Evolutionary conservation across 2,888 invertebrate species (phyloP).

Genomic region (Itoplectis maculator): DNA sequence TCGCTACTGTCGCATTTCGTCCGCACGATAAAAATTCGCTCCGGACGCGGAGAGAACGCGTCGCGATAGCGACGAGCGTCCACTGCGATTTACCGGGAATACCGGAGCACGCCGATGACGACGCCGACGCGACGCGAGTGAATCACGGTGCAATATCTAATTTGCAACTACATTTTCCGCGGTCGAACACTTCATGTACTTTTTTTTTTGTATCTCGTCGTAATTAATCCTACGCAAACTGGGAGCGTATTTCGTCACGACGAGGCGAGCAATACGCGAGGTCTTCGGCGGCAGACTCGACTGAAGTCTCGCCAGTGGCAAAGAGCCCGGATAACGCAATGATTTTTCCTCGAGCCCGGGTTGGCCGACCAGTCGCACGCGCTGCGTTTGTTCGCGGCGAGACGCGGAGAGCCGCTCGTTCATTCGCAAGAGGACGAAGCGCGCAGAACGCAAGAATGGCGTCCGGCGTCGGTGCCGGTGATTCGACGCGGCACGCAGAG

Average conservation of each 20-base stretch:
- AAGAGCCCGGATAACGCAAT: slow-evolving; percentile 14
- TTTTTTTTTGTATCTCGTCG: too few species aligned
- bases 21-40: slow-evolving; percentile 40
- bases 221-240: too few species aligned
- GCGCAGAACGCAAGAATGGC: slow-evolving; percentile 61
- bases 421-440: slow-evolving; percentile 57
- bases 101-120: slow-evolving; percentile 16
- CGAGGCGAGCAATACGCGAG: neutral
- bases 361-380: slow-evolving; percentile 37
- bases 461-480: slow-evolving; percentile 53
- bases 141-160: slow-evolving; percentile 55
- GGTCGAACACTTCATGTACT: too few species aligned
- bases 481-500: slow-evolving; percentile 60
- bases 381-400: too few species aligned
- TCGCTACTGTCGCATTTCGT: slow-evolving; percentile 12
- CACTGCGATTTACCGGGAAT: slow-evolving; percentile 55
- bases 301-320: neutral
- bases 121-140: slow-evolving; percentile 33
- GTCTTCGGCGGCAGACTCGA: too few species aligned
- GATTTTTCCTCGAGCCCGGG: slow-evolving; percentile 9
- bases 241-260: slow-evolving; percentile 11
- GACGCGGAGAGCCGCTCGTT: slow-evolving; percentile 20
- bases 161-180: slow-evolving; percentile 56
- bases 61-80: slow-evolving; percentile 30
- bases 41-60: slow-evolving; percentile 51